phyloP scores from a whole-genome alignment of 2,797 vertebrate species.

The Rousettus madagascariensis region DNA sequence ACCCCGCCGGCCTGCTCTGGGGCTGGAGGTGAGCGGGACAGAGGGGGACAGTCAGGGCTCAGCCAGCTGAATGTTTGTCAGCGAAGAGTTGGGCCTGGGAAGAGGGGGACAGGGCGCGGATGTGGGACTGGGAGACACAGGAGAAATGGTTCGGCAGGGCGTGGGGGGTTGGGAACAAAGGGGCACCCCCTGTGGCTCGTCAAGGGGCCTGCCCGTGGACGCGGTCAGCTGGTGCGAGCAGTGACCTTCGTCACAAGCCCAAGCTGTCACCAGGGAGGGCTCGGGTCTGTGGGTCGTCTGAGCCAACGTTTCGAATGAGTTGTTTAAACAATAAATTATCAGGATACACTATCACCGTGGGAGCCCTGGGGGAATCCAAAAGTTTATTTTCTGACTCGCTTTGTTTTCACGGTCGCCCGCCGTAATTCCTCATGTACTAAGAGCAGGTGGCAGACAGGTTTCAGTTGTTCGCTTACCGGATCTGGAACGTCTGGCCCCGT shows the following conservation, averaged over 20 bases:
- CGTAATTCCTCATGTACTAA: rapidly evolving
- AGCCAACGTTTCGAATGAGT: not conserved
- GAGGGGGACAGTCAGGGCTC: not conserved
- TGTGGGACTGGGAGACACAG: not conserved
- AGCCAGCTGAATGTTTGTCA: not conserved
- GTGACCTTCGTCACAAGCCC: not conserved
- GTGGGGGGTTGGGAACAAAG: not conserved
- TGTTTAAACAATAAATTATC: not conserved
- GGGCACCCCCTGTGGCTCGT: not conserved
- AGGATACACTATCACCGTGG: not conserved
- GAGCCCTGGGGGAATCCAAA: not conserved
- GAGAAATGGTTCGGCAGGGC: not conserved
- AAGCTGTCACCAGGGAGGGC: not conserved
- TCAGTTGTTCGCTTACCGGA: not conserved
- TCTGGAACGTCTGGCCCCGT: rapidly evolving
- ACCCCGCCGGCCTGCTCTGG: not conserved
- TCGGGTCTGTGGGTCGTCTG: not conserved
- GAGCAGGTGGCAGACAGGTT: too few relatives aligned
- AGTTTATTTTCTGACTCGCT: not conserved
- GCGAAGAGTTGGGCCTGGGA: not conserved
- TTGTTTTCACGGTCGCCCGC: not conserved
- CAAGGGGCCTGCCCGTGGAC: not conserved
- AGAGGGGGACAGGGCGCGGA: not conserved
- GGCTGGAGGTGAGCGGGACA: not conserved
- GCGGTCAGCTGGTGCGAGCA: not conserved